Evolutionary conservation across 2,113 vertebrate species (phyloP), one percentile per base, ranked within the genome.

Genomic region (Cynopterus brachyotis): DNA sequence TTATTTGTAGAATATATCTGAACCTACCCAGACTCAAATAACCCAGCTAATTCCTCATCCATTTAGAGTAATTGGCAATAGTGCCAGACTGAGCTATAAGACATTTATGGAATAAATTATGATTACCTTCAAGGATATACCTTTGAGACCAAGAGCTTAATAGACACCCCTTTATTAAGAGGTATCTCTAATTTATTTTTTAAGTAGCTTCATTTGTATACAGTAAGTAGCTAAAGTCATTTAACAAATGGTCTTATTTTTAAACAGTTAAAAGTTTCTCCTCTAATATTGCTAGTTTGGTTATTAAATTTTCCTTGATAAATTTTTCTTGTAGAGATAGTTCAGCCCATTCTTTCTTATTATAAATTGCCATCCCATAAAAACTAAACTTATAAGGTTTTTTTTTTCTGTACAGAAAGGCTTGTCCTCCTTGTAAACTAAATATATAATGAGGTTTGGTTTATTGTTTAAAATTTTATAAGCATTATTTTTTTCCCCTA

Each of bases 121-220:
- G 45, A 75, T 92, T 67, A 67, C 22, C 3, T 72, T 86, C 55
- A 70, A 37, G 37, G 22, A 57, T n/a, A 9, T n/a, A 60, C 26
- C 24, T 78, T 73, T 89, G 67, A 53, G 62, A 40, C 10, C 9
- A 72, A 83, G 69, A 53, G 45, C 30, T 84, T 85, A 78, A 78
- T 69, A 94, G 19, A 76, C 20, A 90, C 80, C 59, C 19, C 57
- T 96, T 83, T 70, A 89, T 81, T 97, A 97, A 94, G 35, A 45
- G 40, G 53, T 62, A 47, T 1, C 40, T 79, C 53, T 73, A n/a
- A 86, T 85, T 94, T 81, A 66, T 81, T 85, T 85, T 72, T 64
- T 79, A 87, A 82, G 55, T 80, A 50, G 4, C 37, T 86, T 42
- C 30, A 90, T 82, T 95, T 83, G 19, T 87, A 50, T 42, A 92